Evolutionary conservation across 2,113 vertebrate genomes (phyloP).

Genomic region (Anoplopoma fimbria): DNA sequence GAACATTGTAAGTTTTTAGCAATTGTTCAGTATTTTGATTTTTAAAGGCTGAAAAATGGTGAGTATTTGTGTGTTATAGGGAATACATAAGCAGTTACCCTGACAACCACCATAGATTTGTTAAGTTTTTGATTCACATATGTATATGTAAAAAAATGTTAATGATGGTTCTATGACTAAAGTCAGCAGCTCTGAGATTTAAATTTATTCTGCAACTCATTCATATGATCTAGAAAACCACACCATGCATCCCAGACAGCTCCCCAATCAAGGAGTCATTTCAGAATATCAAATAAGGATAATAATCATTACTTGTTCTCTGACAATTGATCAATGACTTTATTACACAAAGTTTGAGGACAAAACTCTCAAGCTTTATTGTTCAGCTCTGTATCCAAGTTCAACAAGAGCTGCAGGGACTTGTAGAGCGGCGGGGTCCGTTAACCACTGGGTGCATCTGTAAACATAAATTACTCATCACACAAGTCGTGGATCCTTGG

Average conservation of each 20-base stretch:
- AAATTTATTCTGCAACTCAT: constrained; percentile 13
- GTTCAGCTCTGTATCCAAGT: constrained; percentile 13
- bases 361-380: not conserved
- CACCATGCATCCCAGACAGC: constrained; percentile 4
- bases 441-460: constrained; percentile 60
- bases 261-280: not conserved
- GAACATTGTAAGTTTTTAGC: constrained; percentile 6
- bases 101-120: not conserved
- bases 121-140: not conserved
- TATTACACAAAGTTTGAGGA: not conserved
- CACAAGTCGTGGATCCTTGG: constrained; percentile 32
- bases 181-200: not conserved
- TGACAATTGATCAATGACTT: constrained; percentile 4
- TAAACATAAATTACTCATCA: constrained; percentile 67
- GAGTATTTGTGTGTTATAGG: not conserved
- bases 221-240: constrained; percentile 17
- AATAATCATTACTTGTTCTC: not conserved
- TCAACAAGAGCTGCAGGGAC: constrained; percentile 61
- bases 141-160: not conserved
- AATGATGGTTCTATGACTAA: not conserved
- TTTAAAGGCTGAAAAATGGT: not conserved
- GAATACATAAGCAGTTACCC: not conserved
- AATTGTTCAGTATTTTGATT: not conserved
- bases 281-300: constrained; percentile 5
- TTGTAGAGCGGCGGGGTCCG: constrained; percentile 46